A percentile compares a stretch with the other conserved stretches of the same genome.
These are phyloP conservation scores for Cyanoramphus novaezelandiae DNA, from an alignment of 2,113 vertebrate species.

Conservation along the genomic window DNA sequence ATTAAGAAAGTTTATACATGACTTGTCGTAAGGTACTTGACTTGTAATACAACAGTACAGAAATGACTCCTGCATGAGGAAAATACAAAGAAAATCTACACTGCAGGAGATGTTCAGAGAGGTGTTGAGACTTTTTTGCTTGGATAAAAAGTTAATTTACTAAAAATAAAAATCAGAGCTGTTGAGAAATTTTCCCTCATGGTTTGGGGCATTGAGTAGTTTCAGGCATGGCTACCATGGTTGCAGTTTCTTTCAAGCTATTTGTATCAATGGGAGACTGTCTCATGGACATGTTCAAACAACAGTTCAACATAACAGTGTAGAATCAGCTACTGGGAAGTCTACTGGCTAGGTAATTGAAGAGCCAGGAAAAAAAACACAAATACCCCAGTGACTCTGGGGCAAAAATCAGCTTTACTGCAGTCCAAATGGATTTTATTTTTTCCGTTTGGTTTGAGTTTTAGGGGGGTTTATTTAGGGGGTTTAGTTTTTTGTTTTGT, in stretches of 20 bases:
- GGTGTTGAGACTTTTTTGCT: not conserved
- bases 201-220: not conserved
- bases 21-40: slow-evolving; percentile 11
- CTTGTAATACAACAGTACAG: not conserved
- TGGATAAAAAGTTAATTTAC: not conserved
- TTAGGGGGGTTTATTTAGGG: not conserved
- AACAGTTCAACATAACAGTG: not conserved
- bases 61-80: not conserved
- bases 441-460: not conserved
- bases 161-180: not conserved
- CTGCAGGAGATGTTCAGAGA: not conserved
- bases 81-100: not conserved
- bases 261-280: not conserved
- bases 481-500: not conserved
- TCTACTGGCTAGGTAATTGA: not conserved
- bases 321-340: not conserved
- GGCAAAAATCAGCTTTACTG: not conserved
- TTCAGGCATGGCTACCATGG: not conserved
- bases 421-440: not conserved
- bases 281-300: not conserved
- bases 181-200: not conserved
- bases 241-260: not conserved
- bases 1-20: slow-evolving; percentile 19
- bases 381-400: not conserved
- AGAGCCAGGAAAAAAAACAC: not conserved